Percentiles rank a stretch among this genome's conserved stretches.
phyloP scores from a whole-genome alignment of 2,797 vertebrate species.

The Borostomias antarcticus region DNA sequence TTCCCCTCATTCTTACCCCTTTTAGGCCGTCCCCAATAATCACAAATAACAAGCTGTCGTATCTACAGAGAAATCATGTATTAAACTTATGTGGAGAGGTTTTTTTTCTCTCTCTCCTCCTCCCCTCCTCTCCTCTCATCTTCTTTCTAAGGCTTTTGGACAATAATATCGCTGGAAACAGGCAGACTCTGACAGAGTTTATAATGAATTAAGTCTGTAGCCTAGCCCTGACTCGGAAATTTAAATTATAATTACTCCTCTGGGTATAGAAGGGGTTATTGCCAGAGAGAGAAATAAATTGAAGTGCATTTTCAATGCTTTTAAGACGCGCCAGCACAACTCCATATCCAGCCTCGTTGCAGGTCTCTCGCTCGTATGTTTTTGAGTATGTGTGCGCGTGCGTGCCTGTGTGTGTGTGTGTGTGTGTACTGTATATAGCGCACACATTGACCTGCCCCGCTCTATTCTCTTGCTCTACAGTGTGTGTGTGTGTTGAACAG shows the following conservation, averaged over 20 bases:
- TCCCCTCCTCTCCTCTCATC: constrained; percentile 63
- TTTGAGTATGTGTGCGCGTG: constrained; percentile 24
- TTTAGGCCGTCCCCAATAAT: constrained; percentile 69
- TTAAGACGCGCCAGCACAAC: constrained; percentile 70
- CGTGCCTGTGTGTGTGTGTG: constrained; percentile 52
- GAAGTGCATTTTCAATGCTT: constrained; percentile 77
- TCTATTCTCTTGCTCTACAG: not conserved
- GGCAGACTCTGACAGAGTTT: constrained; percentile 74
- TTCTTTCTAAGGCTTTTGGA: constrained; percentile 75
- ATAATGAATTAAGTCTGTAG: constrained; percentile 82
- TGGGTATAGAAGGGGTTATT: constrained; percentile 80
- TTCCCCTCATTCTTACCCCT: constrained; percentile 11
- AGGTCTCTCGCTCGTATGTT: constrained; percentile 44
- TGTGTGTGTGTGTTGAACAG: no score
- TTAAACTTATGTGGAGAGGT: constrained; percentile 69
- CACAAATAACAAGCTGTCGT: constrained; percentile 82
- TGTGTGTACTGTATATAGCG: constrained; percentile 17
- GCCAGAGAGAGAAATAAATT: constrained; percentile 81
- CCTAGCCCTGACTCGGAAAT: constrained; percentile 80
- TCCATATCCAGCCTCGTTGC: constrained; percentile 65
- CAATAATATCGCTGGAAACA: constrained; percentile 79
- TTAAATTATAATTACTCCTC: constrained; percentile 86
- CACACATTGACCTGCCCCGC: not conserved
- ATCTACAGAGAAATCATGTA: constrained; percentile 79
- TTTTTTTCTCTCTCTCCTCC: constrained; percentile 50